Conservation (phyloP, 2,888 invertebrate species). For the Hedya salicella region DNA sequence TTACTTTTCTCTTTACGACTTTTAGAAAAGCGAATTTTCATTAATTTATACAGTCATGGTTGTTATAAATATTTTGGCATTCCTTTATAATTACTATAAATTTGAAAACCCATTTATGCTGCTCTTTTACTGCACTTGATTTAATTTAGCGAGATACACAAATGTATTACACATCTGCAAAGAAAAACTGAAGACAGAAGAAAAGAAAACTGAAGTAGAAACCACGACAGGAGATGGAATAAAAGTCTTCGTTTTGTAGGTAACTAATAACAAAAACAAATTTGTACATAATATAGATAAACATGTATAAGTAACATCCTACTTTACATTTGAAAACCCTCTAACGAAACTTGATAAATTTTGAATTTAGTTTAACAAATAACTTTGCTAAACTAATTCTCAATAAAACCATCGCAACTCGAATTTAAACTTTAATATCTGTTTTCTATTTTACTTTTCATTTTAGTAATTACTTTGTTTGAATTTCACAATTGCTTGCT, state of each 20-base stretch:
- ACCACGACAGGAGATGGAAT: background rate
- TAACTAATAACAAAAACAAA: no score
- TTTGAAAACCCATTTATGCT: no score
- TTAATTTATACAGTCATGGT: no score
- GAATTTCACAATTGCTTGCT: conserved; percentile 31
- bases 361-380: conserved; percentile 14
- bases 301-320: background rate
- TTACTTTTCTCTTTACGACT: no score
- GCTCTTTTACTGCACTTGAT: no score
- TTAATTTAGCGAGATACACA: no score
- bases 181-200: no score
- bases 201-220: conserved; percentile 20
- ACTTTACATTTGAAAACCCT: background rate
- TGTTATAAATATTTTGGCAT: no score
- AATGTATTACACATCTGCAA: no score
- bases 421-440: conserved; percentile 36
- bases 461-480: conserved; percentile 36
- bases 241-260: conserved; percentile 49
- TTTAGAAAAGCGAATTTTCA: no score
- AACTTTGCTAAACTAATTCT: conserved; percentile 32
- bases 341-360: conserved; percentile 16
- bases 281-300: background rate
- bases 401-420: conserved; percentile 29
- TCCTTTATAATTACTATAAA: no score
- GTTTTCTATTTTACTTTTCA: conserved; percentile 31